A percentile compares a stretch with the other conserved stretches of the same genome.
Conservation (phyloP, 2,888 invertebrate species). For the Biston betularia region DNA sequence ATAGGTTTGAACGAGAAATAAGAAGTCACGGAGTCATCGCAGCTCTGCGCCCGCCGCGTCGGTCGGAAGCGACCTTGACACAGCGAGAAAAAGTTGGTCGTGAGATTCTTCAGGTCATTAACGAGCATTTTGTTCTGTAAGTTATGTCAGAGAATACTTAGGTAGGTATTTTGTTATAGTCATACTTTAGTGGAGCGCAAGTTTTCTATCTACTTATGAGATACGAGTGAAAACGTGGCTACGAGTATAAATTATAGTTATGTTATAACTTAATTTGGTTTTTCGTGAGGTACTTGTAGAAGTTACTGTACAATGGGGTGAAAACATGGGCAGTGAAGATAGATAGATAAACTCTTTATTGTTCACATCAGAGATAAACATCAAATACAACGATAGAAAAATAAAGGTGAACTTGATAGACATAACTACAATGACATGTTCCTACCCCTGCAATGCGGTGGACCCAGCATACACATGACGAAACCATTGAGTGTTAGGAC, state of each 20-base stretch:
- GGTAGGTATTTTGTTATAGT: not conserved
- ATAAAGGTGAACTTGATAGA: too few relatives aligned
- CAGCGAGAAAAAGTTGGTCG: conserved; percentile 59
- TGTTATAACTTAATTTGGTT: too few relatives aligned
- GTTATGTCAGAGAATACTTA: conserved; percentile 40
- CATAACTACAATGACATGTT: too few relatives aligned
- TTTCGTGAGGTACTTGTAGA: too few relatives aligned
- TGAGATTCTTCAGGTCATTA: conserved; percentile 57
- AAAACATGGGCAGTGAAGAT: too few relatives aligned
- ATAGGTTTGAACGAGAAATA: not conserved
- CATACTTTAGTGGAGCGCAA: conserved; percentile 3
- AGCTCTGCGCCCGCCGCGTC: conserved; percentile 17
- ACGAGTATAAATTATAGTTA: not conserved
- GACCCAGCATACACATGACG: too few relatives aligned
- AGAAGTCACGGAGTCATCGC: conserved; percentile 28
- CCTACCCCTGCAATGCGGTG: too few relatives aligned
- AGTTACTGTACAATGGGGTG: too few relatives aligned
- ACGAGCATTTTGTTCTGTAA: conserved; percentile 47
- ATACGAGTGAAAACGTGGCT: not conserved
- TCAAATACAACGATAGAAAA: too few relatives aligned
- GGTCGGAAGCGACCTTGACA: conserved; percentile 59
- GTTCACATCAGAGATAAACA: too few relatives aligned
- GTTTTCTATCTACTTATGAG: not conserved
- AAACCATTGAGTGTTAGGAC: too few relatives aligned
- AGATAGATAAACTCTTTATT: too few relatives aligned